Conservation (phyloP, 2,113 vertebrate species). For the Enhydra lutris region DNA sequence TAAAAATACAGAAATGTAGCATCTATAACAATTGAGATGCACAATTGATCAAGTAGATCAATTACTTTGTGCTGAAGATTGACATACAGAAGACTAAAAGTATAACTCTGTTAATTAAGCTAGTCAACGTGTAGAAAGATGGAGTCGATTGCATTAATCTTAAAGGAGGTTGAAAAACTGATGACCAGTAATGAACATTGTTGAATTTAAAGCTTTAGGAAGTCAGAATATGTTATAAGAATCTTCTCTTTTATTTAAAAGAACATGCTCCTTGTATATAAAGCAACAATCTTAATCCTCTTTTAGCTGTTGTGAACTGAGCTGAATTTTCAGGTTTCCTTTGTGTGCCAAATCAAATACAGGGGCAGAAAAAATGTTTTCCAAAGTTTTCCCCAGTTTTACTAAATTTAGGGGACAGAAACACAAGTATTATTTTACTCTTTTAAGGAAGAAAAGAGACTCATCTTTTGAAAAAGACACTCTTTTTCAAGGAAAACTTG, state of each 20-base stretch:
- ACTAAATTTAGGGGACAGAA: constrained; percentile 4
- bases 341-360: neutral
- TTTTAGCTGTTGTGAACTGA: neutral
- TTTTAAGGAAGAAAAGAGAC: constrained; percentile 45
- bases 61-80: neutral
- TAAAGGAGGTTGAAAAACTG: neutral
- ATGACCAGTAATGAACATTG: neutral
- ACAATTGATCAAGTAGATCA: neutral
- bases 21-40: neutral
- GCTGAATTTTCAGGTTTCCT: neutral
- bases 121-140: neutral
- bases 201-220: neutral
- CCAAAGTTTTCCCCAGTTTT: neutral
- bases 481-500: constrained; percentile 69
- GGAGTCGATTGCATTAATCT: neutral
- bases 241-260: neutral
- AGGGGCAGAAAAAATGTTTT: neutral
- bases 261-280: neutral
- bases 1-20: neutral
- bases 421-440: neutral
- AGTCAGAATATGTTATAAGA: neutral
- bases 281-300: neutral
- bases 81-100: neutral
- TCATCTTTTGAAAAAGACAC: neutral
- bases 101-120: neutral